Conservation (phyloP, 2,797 vertebrate genomes). For the Poecilia gillii region DNA sequence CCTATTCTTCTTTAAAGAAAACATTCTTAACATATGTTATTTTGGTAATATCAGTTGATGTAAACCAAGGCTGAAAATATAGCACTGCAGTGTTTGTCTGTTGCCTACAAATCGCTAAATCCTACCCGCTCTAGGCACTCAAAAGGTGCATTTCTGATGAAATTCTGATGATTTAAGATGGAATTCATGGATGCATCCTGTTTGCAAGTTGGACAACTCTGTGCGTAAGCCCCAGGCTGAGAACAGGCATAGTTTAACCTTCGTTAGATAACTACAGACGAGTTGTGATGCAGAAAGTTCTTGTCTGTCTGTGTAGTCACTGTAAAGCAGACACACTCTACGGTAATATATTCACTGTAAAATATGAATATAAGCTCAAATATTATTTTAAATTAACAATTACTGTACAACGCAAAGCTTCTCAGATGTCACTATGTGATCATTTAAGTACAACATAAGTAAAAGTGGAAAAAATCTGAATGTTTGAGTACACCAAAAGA, state of each 20-base stretch:
- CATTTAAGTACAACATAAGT: background rate
- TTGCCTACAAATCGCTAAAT: background rate
- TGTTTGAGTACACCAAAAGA: background rate
- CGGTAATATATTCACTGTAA: too few species aligned
- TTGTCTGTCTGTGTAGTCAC: background rate
- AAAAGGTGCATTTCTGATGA: background rate
- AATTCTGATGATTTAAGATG: background rate
- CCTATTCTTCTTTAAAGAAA: background rate
- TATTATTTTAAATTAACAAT: background rate
- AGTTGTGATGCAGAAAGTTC: background rate
- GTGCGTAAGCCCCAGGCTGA: background rate
- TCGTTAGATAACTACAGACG: background rate
- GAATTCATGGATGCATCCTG: background rate
- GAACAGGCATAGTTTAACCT: background rate
- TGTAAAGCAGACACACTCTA: background rate
- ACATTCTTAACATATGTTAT: background rate
- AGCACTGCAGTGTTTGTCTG: background rate
- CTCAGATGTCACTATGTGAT: background rate
- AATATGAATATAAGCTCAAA: background rate
- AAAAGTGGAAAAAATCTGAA: background rate
- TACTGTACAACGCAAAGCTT: background rate
- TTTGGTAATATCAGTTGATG: background rate
- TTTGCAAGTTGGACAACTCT: background rate
- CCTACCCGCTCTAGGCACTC: background rate
- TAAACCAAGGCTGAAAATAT: background rate